Conservation (phyloP, 2,888 invertebrate species). For the Hofmannophila pseudospretella region DNA sequence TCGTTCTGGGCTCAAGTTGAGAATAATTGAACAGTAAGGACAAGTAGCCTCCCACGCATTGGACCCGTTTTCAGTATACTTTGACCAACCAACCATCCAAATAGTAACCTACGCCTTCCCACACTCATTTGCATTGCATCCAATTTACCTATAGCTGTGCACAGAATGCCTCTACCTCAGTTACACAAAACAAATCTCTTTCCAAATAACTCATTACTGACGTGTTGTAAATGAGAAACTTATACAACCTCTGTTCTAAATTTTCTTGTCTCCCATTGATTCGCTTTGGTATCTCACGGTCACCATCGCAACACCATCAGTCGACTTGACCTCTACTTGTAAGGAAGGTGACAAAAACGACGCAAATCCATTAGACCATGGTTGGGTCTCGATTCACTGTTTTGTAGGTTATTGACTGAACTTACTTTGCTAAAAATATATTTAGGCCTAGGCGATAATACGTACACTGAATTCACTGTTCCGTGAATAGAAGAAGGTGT, state of each 20-base stretch:
- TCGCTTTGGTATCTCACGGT: neutral
- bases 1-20: no score
- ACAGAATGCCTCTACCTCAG: no score
- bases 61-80: neutral
- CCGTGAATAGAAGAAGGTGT: no score
- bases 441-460: slow-evolving; percentile 1
- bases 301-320: neutral
- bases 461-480: neutral
- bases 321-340: slow-evolving; percentile 2
- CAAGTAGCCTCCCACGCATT: neutral
- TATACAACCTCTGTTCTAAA: no score
- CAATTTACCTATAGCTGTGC: no score
- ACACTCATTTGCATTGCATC: no score
- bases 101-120: no score
- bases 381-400: slow-evolving; percentile 4
- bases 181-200: no score
- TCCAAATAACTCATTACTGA: no score
- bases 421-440: slow-evolving; percentile 3
- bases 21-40: neutral
- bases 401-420: slow-evolving; percentile 11
- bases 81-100: no score
- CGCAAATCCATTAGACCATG: slow-evolving; percentile 9
- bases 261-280: neutral
- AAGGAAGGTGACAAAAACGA: slow-evolving; percentile 11
- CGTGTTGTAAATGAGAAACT: no score